Conservation (phyloP, 2,888 invertebrate species). For the Leptopilina syphax region DNA sequence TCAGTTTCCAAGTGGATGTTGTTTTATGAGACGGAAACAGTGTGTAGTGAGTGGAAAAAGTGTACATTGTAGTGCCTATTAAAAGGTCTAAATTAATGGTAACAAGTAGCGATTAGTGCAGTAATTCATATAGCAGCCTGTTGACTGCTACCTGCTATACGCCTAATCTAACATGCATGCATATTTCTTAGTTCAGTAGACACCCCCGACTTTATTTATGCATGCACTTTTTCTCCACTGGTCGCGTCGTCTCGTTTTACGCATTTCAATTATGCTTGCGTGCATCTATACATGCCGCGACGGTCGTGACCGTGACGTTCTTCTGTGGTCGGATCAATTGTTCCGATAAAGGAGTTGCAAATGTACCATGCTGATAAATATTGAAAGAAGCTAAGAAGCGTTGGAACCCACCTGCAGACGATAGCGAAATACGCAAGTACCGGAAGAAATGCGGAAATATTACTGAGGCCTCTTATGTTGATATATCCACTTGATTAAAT, state of each 20-base stretch:
- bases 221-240: conserved; percentile 30
- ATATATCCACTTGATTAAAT: conserved; percentile 16
- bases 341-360: conserved; percentile 39
- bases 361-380: conserved; percentile 30
- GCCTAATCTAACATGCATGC: conserved; percentile 35
- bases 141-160: conserved; percentile 19
- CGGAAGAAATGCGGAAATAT: conserved; percentile 31
- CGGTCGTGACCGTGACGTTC: conserved; percentile 37
- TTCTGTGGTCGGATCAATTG: conserved; percentile 37
- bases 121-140: not conserved
- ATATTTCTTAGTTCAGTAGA: conserved; percentile 29
- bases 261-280: conserved; percentile 40
- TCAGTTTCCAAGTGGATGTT: not conserved
- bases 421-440: conserved; percentile 18
- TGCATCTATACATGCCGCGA: conserved; percentile 31
- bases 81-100: conserved; percentile 21
- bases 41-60: not conserved
- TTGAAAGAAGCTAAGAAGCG: conserved; percentile 38
- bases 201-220: conserved; percentile 39
- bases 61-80: conserved; percentile 8
- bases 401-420: conserved; percentile 28
- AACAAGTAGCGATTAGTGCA: conserved; percentile 23
- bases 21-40: conserved; percentile 23
- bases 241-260: conserved; percentile 34
- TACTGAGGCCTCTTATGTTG: not conserved